phyloP scores from a whole-genome alignment of 1,140 invertebrate species.

The Zaprionus inermis region DNA sequence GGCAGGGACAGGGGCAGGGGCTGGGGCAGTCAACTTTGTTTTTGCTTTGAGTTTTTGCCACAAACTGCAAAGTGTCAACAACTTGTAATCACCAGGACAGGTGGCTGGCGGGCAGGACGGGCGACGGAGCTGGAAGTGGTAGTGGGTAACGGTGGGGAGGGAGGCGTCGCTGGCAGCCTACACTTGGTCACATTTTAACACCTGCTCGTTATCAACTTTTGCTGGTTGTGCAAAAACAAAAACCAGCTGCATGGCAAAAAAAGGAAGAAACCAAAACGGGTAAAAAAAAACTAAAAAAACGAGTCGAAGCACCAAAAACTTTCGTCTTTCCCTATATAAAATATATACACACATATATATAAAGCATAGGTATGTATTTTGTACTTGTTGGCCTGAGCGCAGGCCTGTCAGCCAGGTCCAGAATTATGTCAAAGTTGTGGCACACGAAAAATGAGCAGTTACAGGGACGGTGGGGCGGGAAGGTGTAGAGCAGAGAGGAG shows the following conservation, averaged over 20 bases:
- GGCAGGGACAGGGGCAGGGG: neutral
- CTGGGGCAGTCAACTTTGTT: constrained; percentile 57
- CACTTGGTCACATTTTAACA: constrained; percentile 81
- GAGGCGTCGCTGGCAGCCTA: constrained; percentile 57
- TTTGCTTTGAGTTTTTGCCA: constrained; percentile 76
- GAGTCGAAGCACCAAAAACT: constrained; percentile 66
- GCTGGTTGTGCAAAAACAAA: constrained; percentile 56
- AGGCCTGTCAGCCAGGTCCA: constrained; percentile 67
- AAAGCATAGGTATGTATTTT: constrained; percentile 34
- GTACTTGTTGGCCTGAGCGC: constrained; percentile 47
- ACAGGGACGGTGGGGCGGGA: neutral
- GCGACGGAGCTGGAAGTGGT: neutral
- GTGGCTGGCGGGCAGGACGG: neutral
- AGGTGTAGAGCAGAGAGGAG: constrained; percentile 18
- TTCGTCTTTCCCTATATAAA: constrained; percentile 39
- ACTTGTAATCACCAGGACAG: constrained; percentile 74
- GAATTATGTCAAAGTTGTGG: constrained; percentile 81
- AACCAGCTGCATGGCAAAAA: constrained; percentile 34
- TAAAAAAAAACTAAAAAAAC: constrained; percentile 22
- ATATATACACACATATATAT: constrained; percentile 38
- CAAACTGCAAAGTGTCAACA: constrained; percentile 82
- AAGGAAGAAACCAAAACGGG: constrained; percentile 12
- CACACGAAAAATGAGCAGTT: constrained; percentile 45
- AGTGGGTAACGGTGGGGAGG: neutral
- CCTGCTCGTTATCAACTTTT: constrained; percentile 82